These are phyloP conservation scores for Ispidina picta DNA, from an alignment of 2,797 vertebrate species.

Conservation along the genomic window DNA sequence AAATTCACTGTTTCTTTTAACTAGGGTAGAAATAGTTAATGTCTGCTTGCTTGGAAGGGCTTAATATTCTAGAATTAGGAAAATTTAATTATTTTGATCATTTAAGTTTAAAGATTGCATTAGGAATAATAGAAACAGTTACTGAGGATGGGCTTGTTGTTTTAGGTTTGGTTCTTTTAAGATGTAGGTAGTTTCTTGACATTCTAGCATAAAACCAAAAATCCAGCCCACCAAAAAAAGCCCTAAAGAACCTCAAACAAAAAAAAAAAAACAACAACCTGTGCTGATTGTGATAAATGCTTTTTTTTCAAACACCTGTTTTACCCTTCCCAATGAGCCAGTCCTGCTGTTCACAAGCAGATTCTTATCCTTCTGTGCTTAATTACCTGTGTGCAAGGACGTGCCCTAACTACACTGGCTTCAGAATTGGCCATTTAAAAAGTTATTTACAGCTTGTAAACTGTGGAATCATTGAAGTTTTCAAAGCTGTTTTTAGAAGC, in stretches of 20 bases:
- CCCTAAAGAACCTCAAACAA: background rate
- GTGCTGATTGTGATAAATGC: background rate
- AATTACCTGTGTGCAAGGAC: background rate
- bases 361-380: background rate
- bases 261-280: background rate
- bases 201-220: background rate
- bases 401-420: background rate
- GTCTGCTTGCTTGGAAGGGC: conserved; percentile 45
- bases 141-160: background rate
- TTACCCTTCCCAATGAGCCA: background rate
- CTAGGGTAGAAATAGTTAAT: conserved; percentile 54
- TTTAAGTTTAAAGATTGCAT: background rate
- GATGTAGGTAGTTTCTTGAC: background rate
- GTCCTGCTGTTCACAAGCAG: background rate
- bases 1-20: background rate
- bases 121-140: background rate
- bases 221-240: no score
- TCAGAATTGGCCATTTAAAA: background rate
- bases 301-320: conserved; percentile 25
- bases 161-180: no score
- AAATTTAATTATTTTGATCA: background rate
- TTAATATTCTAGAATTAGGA: background rate
- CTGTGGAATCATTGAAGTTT: background rate
- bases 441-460: background rate
- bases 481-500: background rate